Evolutionary conservation across 2,797 vertebrate species (phyloP).

Genomic region (Platalea minor): DNA sequence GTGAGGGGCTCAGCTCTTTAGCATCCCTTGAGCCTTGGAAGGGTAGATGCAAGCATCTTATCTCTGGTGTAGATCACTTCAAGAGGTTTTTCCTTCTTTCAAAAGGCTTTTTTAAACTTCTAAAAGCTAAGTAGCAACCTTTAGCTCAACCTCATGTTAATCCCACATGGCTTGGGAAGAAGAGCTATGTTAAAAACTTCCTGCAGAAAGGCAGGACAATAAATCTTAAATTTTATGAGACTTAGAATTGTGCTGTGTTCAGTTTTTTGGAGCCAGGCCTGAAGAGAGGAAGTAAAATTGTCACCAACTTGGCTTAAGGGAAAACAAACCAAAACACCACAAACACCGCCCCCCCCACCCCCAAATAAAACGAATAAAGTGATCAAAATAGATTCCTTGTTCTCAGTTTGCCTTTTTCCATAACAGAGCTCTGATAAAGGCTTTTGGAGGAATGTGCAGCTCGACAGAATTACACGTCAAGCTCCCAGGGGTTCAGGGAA

Average conservation of each 20-base stretch:
- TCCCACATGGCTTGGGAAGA: neutral
- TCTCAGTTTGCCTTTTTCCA: neutral
- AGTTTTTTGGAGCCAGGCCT: neutral
- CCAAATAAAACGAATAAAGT: neutral
- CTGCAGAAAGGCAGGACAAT: neutral
- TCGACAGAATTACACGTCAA: neutral
- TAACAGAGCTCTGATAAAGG: neutral
- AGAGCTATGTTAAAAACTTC: neutral
- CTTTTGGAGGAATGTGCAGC: neutral
- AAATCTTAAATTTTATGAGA: neutral
- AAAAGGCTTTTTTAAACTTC: neutral
- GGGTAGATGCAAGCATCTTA: neutral
- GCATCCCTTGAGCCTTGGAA: neutral
- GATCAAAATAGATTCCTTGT: neutral
- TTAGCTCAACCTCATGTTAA: neutral
- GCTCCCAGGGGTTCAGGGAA: neutral
- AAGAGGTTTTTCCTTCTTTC: neutral
- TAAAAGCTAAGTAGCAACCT: neutral
- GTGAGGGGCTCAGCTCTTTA: neutral
- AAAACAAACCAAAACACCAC: neutral
- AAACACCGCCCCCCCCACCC: no score
- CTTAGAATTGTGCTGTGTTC: neutral
- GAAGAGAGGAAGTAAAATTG: neutral
- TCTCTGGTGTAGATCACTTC: neutral
- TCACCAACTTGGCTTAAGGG: neutral